These are phyloP conservation scores for Stenopsyche tienmushanensis DNA, from an alignment of 1,140 invertebrate genomes.

Conservation along the genomic window DNA sequence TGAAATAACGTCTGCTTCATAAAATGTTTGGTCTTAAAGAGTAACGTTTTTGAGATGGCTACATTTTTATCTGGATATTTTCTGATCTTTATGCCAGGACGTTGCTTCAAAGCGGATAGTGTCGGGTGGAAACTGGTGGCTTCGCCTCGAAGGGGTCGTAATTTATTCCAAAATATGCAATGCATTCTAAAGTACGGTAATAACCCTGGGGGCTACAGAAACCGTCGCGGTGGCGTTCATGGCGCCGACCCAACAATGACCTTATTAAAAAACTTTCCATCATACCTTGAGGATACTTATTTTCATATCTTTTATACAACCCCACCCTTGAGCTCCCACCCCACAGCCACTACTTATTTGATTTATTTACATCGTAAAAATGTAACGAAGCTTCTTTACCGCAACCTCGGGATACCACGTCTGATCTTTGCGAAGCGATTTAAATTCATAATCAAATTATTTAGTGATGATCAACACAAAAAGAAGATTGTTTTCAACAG, in stretches of 20 bases:
- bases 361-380: conserved; percentile 22
- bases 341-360: conserved; percentile 2
- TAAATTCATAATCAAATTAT: too few species aligned
- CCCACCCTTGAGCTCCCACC: too few species aligned
- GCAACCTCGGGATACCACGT: too few species aligned
- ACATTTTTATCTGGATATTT: neutral
- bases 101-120: neutral
- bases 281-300: conserved; percentile 29
- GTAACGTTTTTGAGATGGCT: neutral
- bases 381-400: neutral
- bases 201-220: conserved; percentile 20
- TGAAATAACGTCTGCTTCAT: too few species aligned
- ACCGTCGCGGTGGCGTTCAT: neutral
- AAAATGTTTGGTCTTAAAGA: neutral
- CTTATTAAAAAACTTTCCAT: conserved; percentile 36
- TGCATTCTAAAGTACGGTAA: conserved; percentile 32
- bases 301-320: conserved; percentile 16
- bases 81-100: neutral
- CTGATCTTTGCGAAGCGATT: too few species aligned
- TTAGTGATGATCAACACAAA: too few species aligned
- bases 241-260: conserved; percentile 30
- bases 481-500: too few species aligned
- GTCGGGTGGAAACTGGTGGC: neutral
- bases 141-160: conserved; percentile 24
- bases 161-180: conserved; percentile 35